Conservation (phyloP, 2,888 invertebrate species). For the Lomographa bimaculata region DNA sequence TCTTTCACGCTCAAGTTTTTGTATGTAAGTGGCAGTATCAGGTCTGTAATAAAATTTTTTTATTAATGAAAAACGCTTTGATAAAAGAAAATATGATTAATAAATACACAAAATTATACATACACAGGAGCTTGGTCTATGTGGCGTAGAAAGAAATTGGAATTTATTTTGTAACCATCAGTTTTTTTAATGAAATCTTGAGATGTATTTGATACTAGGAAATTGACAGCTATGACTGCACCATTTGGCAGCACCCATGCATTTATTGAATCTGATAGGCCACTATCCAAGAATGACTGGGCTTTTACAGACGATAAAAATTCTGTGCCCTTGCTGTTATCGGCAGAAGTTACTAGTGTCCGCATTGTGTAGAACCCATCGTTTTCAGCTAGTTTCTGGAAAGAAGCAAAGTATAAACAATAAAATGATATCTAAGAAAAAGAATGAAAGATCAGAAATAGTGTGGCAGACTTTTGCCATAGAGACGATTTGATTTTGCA, state of each 20-base stretch:
- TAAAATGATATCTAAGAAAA: no score
- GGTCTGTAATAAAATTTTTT: slow-evolving; percentile 83
- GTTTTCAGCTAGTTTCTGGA: slow-evolving; percentile 85
- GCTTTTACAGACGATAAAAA: slow-evolving; percentile 93
- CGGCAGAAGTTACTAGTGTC: slow-evolving; percentile 86
- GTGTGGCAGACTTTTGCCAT: no score
- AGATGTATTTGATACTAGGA: slow-evolving; percentile 68
- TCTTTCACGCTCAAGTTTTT: slow-evolving; percentile 95
- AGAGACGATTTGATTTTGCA: no score
- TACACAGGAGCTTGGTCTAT: slow-evolving; percentile 91
- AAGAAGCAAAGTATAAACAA: no score
- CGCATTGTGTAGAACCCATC: slow-evolving; percentile 90
- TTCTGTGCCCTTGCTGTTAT: slow-evolving; percentile 84
- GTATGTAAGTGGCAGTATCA: slow-evolving; percentile 97
- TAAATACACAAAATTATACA: slow-evolving; percentile 36
- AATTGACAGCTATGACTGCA: slow-evolving; percentile 89
- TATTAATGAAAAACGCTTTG: neutral
- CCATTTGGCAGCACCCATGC: slow-evolving; percentile 92
- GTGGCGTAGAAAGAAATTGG: slow-evolving; percentile 90
- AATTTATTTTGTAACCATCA: slow-evolving; percentile 83
- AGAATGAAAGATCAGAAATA: no score
- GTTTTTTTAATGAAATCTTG: slow-evolving; percentile 35
- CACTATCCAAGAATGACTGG: slow-evolving; percentile 88
- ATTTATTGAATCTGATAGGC: slow-evolving; percentile 90
- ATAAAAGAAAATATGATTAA: no score